These are phyloP conservation scores for Heterocephalus glaber DNA, from an alignment of 2,113 vertebrate genomes.

Conservation along the genomic window DNA sequence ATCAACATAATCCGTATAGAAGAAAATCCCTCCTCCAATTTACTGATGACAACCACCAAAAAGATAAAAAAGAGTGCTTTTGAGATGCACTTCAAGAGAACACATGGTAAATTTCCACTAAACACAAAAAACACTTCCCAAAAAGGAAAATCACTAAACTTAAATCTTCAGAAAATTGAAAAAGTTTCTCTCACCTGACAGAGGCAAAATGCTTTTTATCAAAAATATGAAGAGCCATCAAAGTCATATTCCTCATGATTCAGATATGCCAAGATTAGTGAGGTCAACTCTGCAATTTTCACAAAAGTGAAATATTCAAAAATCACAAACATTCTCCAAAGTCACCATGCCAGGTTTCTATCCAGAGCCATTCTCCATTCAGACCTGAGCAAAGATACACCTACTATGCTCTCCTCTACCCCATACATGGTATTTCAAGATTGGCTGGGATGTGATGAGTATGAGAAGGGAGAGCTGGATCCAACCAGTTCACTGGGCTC, in stretches of 20 bases:
- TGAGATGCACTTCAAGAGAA: neutral
- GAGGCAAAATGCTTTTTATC: neutral
- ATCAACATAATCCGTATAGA: constrained; percentile 63
- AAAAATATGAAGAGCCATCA: neutral
- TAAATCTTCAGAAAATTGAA: neutral
- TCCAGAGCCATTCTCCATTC: neutral
- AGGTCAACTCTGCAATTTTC: neutral
- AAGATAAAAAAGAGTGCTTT: neutral
- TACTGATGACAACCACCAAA: constrained; percentile 15
- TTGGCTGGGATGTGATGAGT: too few species aligned
- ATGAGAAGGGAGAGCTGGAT: neutral
- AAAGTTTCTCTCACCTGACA: neutral
- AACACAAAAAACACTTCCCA: constrained; percentile 54
- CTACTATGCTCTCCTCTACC: neutral
- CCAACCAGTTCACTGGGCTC: neutral
- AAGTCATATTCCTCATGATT: neutral
- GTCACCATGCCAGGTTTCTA: neutral
- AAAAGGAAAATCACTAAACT: neutral
- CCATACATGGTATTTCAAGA: neutral
- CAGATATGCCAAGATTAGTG: neutral
- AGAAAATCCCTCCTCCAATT: constrained; percentile 51
- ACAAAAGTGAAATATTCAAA: neutral
- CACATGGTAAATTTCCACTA: neutral
- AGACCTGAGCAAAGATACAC: neutral
- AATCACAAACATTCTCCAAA: neutral